These are phyloP conservation scores for Tragopan temminckii DNA, from an alignment of 2,797 vertebrate species.

Conservation along the genomic window DNA sequence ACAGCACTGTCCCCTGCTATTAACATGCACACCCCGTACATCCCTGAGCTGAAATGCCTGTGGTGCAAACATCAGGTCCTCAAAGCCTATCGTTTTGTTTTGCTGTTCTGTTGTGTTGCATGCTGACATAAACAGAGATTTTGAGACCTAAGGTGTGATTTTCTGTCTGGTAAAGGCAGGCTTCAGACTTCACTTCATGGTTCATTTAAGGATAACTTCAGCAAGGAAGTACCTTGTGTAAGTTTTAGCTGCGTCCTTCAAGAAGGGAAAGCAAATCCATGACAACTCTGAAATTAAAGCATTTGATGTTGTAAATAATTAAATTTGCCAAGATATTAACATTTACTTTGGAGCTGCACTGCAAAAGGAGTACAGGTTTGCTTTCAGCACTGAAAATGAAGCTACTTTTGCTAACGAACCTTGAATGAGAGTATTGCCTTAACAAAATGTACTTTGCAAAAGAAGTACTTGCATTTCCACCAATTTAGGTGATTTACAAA, in stretches of 20 bases:
- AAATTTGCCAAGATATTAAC: slow-evolving; percentile 3
- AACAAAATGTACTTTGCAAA: background rate
- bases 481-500: slow-evolving; percentile 15
- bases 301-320: slow-evolving; percentile 35
- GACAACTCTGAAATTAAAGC: background rate
- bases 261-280: slow-evolving; percentile 16
- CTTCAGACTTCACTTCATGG: background rate
- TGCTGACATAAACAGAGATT: background rate
- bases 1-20: background rate
- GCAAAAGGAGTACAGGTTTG: background rate
- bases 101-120: background rate
- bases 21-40: background rate
- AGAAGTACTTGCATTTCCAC: background rate
- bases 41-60: background rate
- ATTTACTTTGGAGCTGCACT: background rate
- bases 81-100: accelerated
- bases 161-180: background rate
- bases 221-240: background rate
- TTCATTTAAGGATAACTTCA: background rate
- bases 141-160: background rate
- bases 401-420: background rate
- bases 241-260: background rate
- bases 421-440: background rate
- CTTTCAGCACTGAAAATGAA: slow-evolving; percentile 39
- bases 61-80: background rate